A percentile compares a stretch with the other conserved stretches of the same genome.
These are phyloP conservation scores for Planococcus citri DNA, from an alignment of 1,140 invertebrate genomes.

Conservation along the genomic window DNA sequence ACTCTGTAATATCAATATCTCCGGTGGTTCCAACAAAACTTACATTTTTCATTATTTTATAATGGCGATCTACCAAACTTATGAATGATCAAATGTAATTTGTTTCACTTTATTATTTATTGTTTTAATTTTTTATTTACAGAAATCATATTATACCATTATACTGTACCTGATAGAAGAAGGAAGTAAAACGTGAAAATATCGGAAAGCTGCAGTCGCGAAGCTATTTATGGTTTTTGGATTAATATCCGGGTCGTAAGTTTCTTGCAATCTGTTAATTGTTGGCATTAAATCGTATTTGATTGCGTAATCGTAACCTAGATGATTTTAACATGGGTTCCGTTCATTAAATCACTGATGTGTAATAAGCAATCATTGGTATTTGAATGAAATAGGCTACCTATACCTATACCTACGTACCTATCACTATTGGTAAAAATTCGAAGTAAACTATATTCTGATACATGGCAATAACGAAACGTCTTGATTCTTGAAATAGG, in stretches of 20 bases:
- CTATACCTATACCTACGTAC: constrained; percentile 34
- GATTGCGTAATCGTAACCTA: constrained; percentile 18
- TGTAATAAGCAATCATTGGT: too few relatives aligned
- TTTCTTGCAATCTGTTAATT: neutral
- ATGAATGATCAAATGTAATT: neutral
- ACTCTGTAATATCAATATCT: neutral
- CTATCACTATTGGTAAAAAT: constrained; percentile 69
- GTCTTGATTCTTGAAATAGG: constrained; percentile 65
- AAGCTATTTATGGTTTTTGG: constrained; percentile 20
- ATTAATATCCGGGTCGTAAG: constrained; percentile 19
- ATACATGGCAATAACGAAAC: constrained; percentile 67
- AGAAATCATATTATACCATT: too few relatives aligned
- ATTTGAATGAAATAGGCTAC: neutral
- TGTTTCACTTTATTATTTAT: too few relatives aligned
- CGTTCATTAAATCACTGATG: too few relatives aligned
- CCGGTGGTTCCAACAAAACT: neutral
- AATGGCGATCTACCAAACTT: neutral
- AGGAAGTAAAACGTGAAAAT: neutral
- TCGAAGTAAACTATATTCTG: constrained; percentile 83
- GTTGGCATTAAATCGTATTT: constrained; percentile 13
- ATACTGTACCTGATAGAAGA: neutral
- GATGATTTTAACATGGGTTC: too few relatives aligned
- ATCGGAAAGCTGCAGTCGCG: neutral
- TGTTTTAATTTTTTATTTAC: too few relatives aligned
- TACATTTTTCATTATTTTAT: neutral